Evolutionary conservation across 2,113 vertebrate species (phyloP), one percentile per base, ranked within the genome.

Genomic region (Regulus satrapa): DNA sequence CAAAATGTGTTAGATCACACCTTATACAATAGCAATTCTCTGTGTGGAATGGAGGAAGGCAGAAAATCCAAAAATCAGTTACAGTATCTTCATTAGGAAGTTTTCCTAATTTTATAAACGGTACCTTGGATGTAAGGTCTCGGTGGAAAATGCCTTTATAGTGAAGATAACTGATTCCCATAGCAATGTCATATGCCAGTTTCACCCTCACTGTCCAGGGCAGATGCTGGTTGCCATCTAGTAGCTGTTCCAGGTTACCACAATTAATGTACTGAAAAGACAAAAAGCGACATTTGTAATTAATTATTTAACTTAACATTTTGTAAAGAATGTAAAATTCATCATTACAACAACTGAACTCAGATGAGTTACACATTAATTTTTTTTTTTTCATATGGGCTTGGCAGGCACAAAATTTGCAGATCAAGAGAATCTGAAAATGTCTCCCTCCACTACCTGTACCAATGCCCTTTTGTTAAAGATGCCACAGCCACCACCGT

Each of bases 51-150:
- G 31, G 31, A 91, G 12, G 15, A 82, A 32, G 31, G 14, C 18
- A 69, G 28, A 83, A 36, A 85, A n/a, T 9, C 21, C 28, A 91
- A 10, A 14, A 48, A 76, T 10, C 43, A 79, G 14, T 45, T 51
- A 56, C 1, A 76, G 19, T 15, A 83, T 3, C 23, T 73, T 56
- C 40, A 51, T 61, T 73, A 14, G 55, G 34, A 81, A 59, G 31
- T 51, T 77, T 49, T 18, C 49, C 86, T 46, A 8, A 56, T 58
- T 78, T 85, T 62, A 52, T 43, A 43, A 77, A 55, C 1, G 2
- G 52, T 97, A 99, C 99, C 99, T 99, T 99, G 74, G 99, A 99
- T 89, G 99, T 99, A 96, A 99, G 99, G 97, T 99, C 99, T 80
- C 99, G 97, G 97, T 99, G 99, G 98, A 99, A 99, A 97, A 99